Percentiles rank a stretch among this genome's conserved stretches.
Evolutionary conservation across 2,888 invertebrate genomes (phyloP).

Genomic region (Trichogramma evanescens): DNA sequence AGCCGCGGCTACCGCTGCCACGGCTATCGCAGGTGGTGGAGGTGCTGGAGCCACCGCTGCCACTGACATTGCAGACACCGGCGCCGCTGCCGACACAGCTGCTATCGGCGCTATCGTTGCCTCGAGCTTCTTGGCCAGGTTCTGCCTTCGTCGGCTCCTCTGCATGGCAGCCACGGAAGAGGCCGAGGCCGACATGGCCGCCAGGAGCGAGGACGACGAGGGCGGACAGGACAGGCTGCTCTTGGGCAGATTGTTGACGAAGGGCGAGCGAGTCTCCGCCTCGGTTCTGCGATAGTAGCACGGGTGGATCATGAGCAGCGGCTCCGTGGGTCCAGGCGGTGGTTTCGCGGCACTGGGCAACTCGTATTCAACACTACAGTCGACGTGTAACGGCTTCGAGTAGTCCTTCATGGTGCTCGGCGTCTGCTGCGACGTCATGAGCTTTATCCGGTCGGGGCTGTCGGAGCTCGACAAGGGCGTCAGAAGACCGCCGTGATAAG

Average conservation of each 20-base stretch:
- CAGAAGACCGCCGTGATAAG: too few relatives aligned
- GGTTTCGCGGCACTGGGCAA: constrained; percentile 83
- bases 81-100: constrained; percentile 19
- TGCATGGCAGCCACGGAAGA: not conserved
- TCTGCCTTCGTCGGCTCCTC: not conserved
- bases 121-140: constrained; percentile 8
- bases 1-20: constrained; percentile 31
- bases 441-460: too few relatives aligned
- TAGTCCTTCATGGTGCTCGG: constrained; percentile 58
- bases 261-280: constrained; percentile 72
- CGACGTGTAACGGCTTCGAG: constrained; percentile 79
- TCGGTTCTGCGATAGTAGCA: constrained; percentile 84
- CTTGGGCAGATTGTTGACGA: constrained; percentile 71
- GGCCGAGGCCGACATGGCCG: not conserved
- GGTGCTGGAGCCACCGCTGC: constrained; percentile 36
- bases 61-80: constrained; percentile 25
- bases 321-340: constrained; percentile 67
- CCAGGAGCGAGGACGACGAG: constrained; percentile 5
- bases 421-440: too few relatives aligned
- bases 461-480: too few relatives aligned
- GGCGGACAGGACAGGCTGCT: constrained; percentile 7
- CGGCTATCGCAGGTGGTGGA: constrained; percentile 38
- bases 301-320: constrained; percentile 82
- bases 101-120: constrained; percentile 23
- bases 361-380: constrained; percentile 87